phyloP scores from a whole-genome alignment of 2,113 vertebrate species.

The Sminthopsis crassicaudata region DNA sequence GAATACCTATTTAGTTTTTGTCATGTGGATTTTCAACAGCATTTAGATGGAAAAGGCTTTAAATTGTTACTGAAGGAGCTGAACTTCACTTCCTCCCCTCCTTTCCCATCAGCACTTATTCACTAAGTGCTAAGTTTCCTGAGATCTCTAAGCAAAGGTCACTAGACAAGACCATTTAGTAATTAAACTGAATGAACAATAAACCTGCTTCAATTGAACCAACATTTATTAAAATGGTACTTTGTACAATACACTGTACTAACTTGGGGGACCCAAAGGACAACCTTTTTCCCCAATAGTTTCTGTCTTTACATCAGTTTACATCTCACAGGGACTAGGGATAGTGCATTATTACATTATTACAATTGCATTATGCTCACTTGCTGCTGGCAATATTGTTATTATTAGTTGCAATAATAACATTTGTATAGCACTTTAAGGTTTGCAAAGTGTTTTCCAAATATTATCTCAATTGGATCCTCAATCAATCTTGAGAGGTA shows the following conservation, averaged over 20 bases:
- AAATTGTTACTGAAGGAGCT: conserved; percentile 42
- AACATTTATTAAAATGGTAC: conserved; percentile 20
- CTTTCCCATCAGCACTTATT: background rate
- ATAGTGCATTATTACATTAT: too few relatives aligned
- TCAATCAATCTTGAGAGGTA: background rate
- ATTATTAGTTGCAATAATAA: background rate
- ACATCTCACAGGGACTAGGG: background rate
- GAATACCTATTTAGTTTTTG: conserved; percentile 47
- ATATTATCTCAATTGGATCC: background rate
- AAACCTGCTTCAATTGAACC: background rate
- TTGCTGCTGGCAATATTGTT: conserved; percentile 33
- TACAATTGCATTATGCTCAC: conserved; percentile 33
- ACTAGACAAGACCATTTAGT: conserved; percentile 27
- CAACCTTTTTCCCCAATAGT: background rate
- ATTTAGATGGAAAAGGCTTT: conserved; percentile 18
- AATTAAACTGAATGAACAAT: background rate
- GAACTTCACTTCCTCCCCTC: background rate
- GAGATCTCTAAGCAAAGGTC: background rate
- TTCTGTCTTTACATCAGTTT: background rate
- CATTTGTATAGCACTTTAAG: background rate
- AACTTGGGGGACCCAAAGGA: background rate
- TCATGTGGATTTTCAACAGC: conserved; percentile 41
- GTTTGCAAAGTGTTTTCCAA: background rate
- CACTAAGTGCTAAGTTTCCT: conserved; percentile 49
- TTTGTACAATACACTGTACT: background rate